Evolutionary conservation across 2,888 invertebrate species (phyloP).

Genomic region (Callyntrura guangdongensis): DNA sequence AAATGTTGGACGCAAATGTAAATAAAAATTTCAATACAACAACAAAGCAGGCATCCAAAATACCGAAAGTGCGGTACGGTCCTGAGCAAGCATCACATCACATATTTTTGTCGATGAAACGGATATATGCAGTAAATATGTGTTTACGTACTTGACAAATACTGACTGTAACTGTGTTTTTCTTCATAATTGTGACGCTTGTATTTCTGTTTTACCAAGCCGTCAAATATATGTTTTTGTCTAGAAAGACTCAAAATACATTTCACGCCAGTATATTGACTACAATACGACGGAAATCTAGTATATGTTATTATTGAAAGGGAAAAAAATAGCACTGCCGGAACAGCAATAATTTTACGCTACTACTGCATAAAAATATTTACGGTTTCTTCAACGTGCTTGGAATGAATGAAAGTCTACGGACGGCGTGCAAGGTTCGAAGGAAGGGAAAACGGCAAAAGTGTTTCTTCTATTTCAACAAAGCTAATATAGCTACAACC

Average conservation of each 20-base stretch:
- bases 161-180: too few species aligned
- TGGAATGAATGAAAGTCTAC: slow-evolving; percentile 1
- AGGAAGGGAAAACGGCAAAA: background rate
- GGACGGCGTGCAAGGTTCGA: background rate
- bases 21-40: slow-evolving; percentile 6
- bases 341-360: background rate
- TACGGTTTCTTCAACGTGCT: background rate
- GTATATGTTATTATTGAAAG: background rate
- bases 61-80: background rate
- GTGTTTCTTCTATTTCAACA: background rate
- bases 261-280: background rate
- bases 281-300: background rate
- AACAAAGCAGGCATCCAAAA: background rate
- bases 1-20: slow-evolving; percentile 12
- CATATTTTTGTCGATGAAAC: too few species aligned
- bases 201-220: background rate
- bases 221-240: background rate
- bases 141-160: too few species aligned
- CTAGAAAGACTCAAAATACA: background rate
- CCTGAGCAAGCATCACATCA: too few species aligned
- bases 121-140: too few species aligned
- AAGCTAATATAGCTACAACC: background rate
- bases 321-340: background rate
- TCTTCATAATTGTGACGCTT: background rate
- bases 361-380: slow-evolving; percentile 25